Evolutionary conservation across 2,113 vertebrate species (phyloP).

Genomic region (Chloropsis hardwickii): DNA sequence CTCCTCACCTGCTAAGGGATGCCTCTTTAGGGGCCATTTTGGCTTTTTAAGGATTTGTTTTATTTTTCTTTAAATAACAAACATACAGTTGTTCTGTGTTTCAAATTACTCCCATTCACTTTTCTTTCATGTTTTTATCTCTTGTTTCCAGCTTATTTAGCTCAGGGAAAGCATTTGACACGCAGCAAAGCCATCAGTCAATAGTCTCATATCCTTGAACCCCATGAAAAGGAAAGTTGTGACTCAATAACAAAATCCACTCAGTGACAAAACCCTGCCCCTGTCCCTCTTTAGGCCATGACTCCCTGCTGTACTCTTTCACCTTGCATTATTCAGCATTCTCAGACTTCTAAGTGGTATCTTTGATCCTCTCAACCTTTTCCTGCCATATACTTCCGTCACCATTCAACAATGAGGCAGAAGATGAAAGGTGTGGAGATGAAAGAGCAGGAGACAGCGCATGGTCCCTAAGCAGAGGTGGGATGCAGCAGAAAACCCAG

Average conservation of each 20-base stretch:
- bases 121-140: background rate
- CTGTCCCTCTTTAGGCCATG: background rate
- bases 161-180: background rate
- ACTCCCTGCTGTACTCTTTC: background rate
- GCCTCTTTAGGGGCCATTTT: background rate
- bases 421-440: constrained; percentile 8
- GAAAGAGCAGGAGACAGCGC: background rate
- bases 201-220: background rate
- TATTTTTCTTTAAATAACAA: background rate
- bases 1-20: background rate
- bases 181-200: background rate
- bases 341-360: background rate
- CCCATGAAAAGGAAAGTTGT: background rate
- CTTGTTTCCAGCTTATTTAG: background rate
- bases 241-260: background rate
- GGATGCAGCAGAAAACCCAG: background rate
- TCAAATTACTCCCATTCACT: background rate
- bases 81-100: background rate
- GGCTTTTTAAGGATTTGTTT: background rate
- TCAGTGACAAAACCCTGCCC: background rate
- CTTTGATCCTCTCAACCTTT: background rate
- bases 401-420: background rate
- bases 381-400: background rate
- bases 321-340: background rate
- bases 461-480: background rate